Evolutionary conservation across 2,888 invertebrate genomes (phyloP).

Genomic region (Cremastinae sp.): DNA sequence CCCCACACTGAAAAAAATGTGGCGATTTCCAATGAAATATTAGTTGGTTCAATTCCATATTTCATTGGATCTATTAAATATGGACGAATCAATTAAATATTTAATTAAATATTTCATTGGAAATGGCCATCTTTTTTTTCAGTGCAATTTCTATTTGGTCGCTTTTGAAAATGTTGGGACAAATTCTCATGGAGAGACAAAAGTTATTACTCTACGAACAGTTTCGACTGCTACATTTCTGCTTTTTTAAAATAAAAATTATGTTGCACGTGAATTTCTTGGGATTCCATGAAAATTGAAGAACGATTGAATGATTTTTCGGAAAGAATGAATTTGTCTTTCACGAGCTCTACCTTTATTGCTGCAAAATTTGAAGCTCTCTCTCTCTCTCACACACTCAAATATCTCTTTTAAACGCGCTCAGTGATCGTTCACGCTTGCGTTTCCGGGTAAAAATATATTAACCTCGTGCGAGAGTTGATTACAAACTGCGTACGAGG

Average conservation of each 20-base stretch:
- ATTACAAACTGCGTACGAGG: conserved; percentile 34
- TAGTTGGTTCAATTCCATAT: no score
- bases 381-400: neutral
- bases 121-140: conserved; percentile 6
- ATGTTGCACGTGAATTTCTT: neutral
- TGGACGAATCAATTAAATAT: no score
- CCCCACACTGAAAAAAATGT: no score
- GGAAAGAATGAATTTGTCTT: conserved; percentile 27
- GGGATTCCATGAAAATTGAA: conserved; percentile 42
- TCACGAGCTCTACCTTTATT: neutral
- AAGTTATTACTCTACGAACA: neutral
- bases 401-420: conserved; percentile 17
- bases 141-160: neutral
- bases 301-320: conserved; percentile 42
- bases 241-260: no score
- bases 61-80: no score
- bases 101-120: no score
- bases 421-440: conserved; percentile 30
- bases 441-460: conserved; percentile 45
- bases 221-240: neutral
- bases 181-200: no score
- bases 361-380: neutral
- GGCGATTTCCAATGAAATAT: no score
- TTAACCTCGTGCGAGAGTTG: conserved; percentile 47
- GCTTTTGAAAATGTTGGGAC: no score